Percentiles rank a stretch among this genome's conserved stretches.
phyloP scores from a whole-genome alignment of 2,113 vertebrate species.

The Vireo altiloquus region DNA sequence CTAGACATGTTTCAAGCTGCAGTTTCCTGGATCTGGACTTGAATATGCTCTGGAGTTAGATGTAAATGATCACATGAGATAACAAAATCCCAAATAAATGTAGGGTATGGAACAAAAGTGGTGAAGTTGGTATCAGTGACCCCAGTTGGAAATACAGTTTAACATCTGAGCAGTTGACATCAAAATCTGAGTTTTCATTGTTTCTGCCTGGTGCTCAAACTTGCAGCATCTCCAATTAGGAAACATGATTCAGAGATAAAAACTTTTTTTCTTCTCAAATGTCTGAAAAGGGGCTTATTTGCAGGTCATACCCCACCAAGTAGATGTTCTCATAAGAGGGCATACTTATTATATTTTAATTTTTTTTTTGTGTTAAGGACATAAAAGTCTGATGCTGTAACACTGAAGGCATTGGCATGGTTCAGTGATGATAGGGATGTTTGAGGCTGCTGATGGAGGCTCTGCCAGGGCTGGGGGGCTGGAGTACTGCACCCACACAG shows the following conservation, averaged over 20 bases:
- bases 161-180: neutral
- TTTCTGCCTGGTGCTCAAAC: neutral
- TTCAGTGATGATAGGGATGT: neutral
- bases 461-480: neutral
- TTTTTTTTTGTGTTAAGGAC: neutral
- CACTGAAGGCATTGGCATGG: accelerated
- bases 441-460: neutral
- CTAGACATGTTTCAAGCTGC: neutral
- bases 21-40: neutral
- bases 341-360: neutral
- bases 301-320: neutral
- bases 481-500: neutral
- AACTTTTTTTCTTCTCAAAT: neutral
- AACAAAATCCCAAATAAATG: neutral
- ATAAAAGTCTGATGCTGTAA: accelerated
- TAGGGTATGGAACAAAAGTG: neutral
- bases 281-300: neutral
- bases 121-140: neutral
- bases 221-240: neutral
- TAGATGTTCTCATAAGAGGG: too few relatives aligned
- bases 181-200: neutral
- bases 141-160: neutral
- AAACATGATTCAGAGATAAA: neutral
- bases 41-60: neutral
- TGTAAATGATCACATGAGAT: neutral